Percentiles rank a stretch among this genome's conserved stretches.
Evolutionary conservation across 2,888 invertebrate species (phyloP).

Genomic region (Cantharis rustica): DNA sequence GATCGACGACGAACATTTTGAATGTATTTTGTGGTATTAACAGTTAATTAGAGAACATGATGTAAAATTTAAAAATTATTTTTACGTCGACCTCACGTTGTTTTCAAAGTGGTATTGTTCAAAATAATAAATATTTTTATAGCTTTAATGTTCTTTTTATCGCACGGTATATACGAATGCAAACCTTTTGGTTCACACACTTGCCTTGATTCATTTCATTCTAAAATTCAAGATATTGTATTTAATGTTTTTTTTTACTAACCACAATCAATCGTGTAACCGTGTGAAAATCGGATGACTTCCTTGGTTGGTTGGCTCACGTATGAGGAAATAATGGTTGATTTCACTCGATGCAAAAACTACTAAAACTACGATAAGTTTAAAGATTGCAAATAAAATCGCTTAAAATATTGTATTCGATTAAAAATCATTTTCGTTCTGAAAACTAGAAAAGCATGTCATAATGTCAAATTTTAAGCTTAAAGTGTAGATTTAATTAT

Average conservation of each 20-base stretch:
- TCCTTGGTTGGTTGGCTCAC: background rate
- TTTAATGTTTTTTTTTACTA: background rate
- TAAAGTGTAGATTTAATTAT: background rate
- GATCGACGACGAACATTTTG: background rate
- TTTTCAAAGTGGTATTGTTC: background rate
- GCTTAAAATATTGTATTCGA: no score
- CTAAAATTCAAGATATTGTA: background rate
- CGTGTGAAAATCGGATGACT: background rate
- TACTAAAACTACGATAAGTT: background rate
- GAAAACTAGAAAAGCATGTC: background rate
- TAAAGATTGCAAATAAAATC: background rate
- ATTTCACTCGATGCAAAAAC: background rate
- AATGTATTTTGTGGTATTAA: background rate
- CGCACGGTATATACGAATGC: background rate
- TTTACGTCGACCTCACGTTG: background rate
- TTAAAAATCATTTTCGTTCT: background rate
- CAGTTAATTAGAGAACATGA: background rate
- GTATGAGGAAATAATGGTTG: background rate
- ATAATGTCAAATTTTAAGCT: background rate
- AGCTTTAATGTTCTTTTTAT: background rate
- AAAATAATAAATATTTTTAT: background rate
- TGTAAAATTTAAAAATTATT: background rate
- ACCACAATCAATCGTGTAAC: background rate
- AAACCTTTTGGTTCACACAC: background rate
- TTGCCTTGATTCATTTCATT: background rate